These are phyloP conservation scores for Jordanella pulchra DNA, from an alignment of 2,797 vertebrate species.

Conservation along the genomic window DNA sequence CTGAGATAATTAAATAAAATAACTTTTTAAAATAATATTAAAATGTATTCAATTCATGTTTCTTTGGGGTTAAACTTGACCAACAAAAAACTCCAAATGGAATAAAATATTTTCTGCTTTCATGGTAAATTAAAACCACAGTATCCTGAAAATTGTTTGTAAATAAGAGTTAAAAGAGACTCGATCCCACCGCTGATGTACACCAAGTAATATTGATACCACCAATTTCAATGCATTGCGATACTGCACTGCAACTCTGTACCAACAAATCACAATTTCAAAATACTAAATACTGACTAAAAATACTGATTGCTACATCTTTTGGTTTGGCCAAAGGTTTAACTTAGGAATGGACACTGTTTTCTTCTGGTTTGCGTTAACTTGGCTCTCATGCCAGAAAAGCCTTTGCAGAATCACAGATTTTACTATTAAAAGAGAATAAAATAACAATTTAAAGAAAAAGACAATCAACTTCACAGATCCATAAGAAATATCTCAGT, in stretches of 20 bases:
- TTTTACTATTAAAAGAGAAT: slow-evolving; percentile 35
- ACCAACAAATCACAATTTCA: neutral
- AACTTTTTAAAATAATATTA: too few species aligned
- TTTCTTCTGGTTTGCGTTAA: neutral
- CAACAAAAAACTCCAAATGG: neutral
- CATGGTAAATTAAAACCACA: neutral
- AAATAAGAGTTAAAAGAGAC: neutral
- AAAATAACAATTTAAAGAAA: slow-evolving; percentile 9
- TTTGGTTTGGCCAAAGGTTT: neutral
- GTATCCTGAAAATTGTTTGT: neutral
- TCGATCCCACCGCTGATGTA: neutral
- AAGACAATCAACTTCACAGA: neutral
- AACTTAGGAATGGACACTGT: neutral
- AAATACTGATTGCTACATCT: neutral
- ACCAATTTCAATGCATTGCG: neutral
- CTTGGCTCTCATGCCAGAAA: slow-evolving; percentile 22
- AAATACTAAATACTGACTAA: neutral
- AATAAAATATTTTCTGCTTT: neutral
- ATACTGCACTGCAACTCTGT: neutral
- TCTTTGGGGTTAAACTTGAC: neutral
- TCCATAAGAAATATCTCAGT: neutral
- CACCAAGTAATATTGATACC: neutral
- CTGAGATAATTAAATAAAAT: too few species aligned
- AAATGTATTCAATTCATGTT: too few species aligned
- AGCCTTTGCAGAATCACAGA: neutral